Evolutionary conservation across 1,140 invertebrate genomes (phyloP), one percentile per base, ranked within the genome.

Genomic region (Calycopis cecrops): DNA sequence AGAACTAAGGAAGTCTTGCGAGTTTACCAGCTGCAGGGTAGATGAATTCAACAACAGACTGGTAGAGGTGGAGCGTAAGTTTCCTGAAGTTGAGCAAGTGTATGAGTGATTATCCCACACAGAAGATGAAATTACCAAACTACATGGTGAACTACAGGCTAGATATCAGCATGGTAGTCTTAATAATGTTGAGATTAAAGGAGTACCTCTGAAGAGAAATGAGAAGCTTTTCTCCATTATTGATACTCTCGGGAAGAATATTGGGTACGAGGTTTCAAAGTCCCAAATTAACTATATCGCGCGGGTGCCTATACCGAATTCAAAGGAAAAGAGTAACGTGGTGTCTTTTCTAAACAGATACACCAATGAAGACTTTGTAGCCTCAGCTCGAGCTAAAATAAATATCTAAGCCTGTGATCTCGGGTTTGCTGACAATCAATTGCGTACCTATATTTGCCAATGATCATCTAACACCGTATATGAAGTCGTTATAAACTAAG

Each of bases 131-230:
- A 16, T 47, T 2, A 16, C 16, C 9, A 11, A 9, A 4, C 21
- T 49, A 4, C 12, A 49, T 34, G 28, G 11, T n/a, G 21, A 49
- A 28, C 18, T 34, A 3, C 14, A 12, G 9, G n/a, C 4, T 9
- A 28, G 34, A 9, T 59, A 64, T 4, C 55, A 60, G 11, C 18
- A 58, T 17, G 50, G 52, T 0, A 21, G 57, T 0, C 38, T 60
- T 11, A 48, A 35, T 34, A 49, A 49, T 12, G 48, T 34, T 4
- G 33, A 49, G 11, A 34, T 34, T 7, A 55, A 57, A 37, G 48
- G 60, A 21, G 47, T 62, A 0, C 51, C 55, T 1, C 4, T 58
- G 9, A 62, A 51, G n/a, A 57, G 57, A 37, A 28, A 6, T 28
- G 60, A 58, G 21, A 57, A 58, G 11, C 17, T 57, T 1, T 62